These are phyloP conservation scores for Apostichopus californicus DNA, from an alignment of 35 echinoderm and acorn worm species.

Conservation along the genomic window DNA sequence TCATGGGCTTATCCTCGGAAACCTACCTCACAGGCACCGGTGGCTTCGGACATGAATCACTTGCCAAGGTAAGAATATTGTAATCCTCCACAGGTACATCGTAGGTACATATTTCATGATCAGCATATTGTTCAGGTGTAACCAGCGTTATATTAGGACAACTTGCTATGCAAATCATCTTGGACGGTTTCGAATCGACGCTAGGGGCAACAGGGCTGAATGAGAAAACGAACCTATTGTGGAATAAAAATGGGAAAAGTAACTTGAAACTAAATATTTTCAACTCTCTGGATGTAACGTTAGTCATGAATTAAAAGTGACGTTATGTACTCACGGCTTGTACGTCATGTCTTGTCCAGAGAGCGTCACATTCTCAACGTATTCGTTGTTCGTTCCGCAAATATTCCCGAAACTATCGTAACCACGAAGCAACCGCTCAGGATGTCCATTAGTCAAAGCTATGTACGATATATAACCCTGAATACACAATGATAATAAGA, in stretches of 20 bases:
- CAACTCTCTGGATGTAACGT: too few relatives aligned
- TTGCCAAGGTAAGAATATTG: conserved; percentile 34
- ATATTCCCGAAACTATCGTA: conserved; percentile 94
- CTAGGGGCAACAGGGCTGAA: conserved; percentile 65
- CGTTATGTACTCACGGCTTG: conserved; percentile 69
- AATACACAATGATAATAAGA: background rate
- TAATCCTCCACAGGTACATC: conserved; percentile 58
- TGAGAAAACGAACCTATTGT: conserved; percentile 66
- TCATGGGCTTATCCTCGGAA: too few relatives aligned
- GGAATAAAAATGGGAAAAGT: background rate
- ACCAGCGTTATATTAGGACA: conserved; percentile 75
- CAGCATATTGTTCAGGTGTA: conserved; percentile 1
- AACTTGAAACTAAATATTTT: too few relatives aligned
- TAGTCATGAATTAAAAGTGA: too few relatives aligned
- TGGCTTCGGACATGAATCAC: conserved; percentile 74
- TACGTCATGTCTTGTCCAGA: conserved; percentile 81
- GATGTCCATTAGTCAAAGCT: conserved; percentile 77
- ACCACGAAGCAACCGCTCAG: conserved; percentile 84
- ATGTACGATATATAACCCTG: conserved; percentile 87
- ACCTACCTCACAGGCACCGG: conserved; percentile 65
- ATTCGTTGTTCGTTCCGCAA: conserved; percentile 75
- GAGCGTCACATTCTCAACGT: conserved; percentile 60
- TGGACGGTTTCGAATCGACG: conserved; percentile 38
- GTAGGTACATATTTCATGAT: conserved; percentile 72
- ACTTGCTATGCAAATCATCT: conserved; percentile 62